Base-by-base conservation (phyloP, 1,140 invertebrate genomes). In the Oedothorax gibbosus region DNA sequence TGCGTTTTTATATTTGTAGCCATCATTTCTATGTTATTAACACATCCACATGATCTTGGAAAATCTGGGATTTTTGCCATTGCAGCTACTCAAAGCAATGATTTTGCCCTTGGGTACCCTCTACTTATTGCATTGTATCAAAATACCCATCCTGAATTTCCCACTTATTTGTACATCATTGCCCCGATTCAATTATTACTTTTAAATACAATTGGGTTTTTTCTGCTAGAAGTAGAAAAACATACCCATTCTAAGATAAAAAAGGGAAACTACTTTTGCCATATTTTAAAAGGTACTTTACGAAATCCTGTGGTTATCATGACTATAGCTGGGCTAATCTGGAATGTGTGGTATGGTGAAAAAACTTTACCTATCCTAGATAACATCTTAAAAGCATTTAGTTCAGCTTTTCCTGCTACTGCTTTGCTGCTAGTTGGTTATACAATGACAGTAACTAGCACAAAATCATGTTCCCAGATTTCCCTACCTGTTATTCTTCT, bases 71-170 rank as follows among this genome's bases (percentile, higher is more conserved):
- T 99, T 21, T 97, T 95, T 92, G 96, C 95, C 35, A 99, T 99
- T 87, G 98, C 99, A 90, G 95, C 95, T 69, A 99, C 97, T 0
- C 97, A 99, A 89, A 98, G 96, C 89, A 99, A 99, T 93, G 98
- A 99, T 91, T 99, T 99, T 92, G 98, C 98, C 69, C 93, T 99
- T 87, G 97, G 97, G 84, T 98, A 96, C 91, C 97, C 98, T 89
- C 35, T 90, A 91, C 91, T 93, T 54, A 87, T 89, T 65, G 92
- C 92, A 10, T 87, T 93, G 51, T 93, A 93, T 88, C 83, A 87
- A 7, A 89, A 91, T 54, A 93, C 93, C 7, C 96, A 98, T 91
- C 95, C 96, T 9, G 96, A 98, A 88, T 98, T 96, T 92, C 92
- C 96, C 1, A 93, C 93, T 2, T 99, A 98, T 90, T 90, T 99